Base-by-base conservation (phyloP, 35 echinoderm and acorn worm genomes). In the Anneissia japonica region DNA sequence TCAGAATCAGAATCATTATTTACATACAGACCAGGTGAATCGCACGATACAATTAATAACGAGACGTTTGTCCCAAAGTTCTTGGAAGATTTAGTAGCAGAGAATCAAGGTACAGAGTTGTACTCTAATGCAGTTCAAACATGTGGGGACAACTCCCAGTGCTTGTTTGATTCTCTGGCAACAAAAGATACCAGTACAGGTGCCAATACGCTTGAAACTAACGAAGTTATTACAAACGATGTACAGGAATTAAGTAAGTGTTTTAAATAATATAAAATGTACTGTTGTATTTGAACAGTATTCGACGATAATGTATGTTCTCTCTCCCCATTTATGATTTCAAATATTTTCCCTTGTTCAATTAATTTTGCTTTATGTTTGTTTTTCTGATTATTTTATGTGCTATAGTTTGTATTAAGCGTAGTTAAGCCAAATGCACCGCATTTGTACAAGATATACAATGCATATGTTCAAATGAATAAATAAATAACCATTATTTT, bases 91-190 rank as follows among this genome's bases (percentile, higher is more conserved):
- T 75, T 97, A 19, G 79, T 84, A n/a, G n/a, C n/a, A n/a, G n/a
- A n/a, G n/a, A n/a, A n/a, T n/a, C n/a, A n/a, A n/a, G n/a, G 92
- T 55, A 17, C 51, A 17, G n/a, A 43, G 7, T 79, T 93, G 17
- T 77, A 81, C 12, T 12, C 29, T 6, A n/a, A 56, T 12, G 84
- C 87, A 11, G 74, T 34, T 14, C 10, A 32, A 5, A 90, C 39
- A 5, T 97, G 94, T 75, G 91, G 78, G 0, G 73, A n/a, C 31
- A 87, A 91, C 73, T 82, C 39, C 38, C 80, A 97, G 79, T 97
- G 94, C 73, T 32, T 89, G 4, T 97, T 77, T 83, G 94, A 97
- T 41, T 46, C 84, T 17, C 51, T 97, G 80, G 90, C 94, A 30
- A 88, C 90, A 17, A 92, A 89, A 40, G 77, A 72, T 77, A 29